Evolutionary conservation across 2,113 vertebrate genomes (phyloP), one percentile per base, ranked within the genome.

Genomic region (Spermophilus dauricus): DNA sequence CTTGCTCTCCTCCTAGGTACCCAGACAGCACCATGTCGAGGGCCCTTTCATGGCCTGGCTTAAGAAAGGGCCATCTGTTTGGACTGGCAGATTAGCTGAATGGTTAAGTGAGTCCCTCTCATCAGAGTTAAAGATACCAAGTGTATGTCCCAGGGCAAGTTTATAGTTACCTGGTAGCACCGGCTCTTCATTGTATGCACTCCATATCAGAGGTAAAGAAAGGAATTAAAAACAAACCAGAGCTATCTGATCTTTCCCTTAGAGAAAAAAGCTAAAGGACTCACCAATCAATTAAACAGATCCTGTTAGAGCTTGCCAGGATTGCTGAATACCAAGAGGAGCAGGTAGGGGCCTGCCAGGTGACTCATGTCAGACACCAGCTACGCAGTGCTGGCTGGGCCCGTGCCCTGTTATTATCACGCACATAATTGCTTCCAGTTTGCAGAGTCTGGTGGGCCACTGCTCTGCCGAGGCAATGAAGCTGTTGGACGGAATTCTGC

Each of bases 301-400:
- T 92, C 95, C 61, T 97, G 96, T 73, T 56, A 20, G 87, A 72
- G 72, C 97, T 96, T 94, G 97, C 94, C 87, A 87, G 88, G 93
- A 94, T 39, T 69, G 92, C 12, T 63, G n/a, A 1, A 0, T 6
- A 75, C 72, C 70, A 56, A 37, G 90, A 56, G 90, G 51, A 28
- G 92, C 98, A 98, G 94, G 98, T 30, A 86, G 92, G 14, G 77
- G 82, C 98, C 94, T 88, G 97, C 65, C 9, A 10, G 83, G 92
- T 94, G 92, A 84, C 77, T 94, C 87, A 4, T 0, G 5, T 0
- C 22, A 91, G 85, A 58, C 30, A 83, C 28, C 95, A 87, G 51
- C 96, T 80, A 17, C 6, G 2, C 80, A 8, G 48, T 0, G 45
- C 92, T 18, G 75, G 65, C 17, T 2, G 12, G 58, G 82, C 58